Percentiles rank a stretch among this genome's conserved stretches.
phyloP scores from a whole-genome alignment of 1,140 invertebrate species.

The Anagrus nilaparvatae region DNA sequence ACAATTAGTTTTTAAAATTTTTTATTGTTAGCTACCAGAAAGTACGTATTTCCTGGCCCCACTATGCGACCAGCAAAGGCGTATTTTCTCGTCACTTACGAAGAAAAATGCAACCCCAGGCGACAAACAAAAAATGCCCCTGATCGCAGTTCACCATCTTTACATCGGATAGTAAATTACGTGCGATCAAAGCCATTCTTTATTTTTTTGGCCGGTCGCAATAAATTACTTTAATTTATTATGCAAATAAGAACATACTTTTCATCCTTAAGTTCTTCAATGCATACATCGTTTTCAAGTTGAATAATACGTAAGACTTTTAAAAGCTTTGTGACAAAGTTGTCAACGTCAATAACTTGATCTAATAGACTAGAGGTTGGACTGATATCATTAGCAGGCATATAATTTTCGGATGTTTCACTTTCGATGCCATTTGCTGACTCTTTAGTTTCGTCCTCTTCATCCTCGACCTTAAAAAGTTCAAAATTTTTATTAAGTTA shows the following conservation, averaged over 20 bases:
- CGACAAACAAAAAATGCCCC: no score
- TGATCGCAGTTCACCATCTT: no score
- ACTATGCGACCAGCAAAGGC: no score
- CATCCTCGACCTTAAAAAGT: constrained; percentile 32
- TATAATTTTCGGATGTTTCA: constrained; percentile 28
- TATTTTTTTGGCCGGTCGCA: no score
- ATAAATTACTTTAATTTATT: no score
- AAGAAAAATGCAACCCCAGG: no score
- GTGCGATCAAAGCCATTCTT: no score
- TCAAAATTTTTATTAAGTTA: background rate
- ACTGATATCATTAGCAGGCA: constrained; percentile 32
- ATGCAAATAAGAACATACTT: constrained; percentile 27
- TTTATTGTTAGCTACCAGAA: no score
- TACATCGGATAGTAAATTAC: no score
- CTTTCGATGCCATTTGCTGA: constrained; percentile 35
- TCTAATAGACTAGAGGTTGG: constrained; percentile 48
- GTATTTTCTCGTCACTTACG: no score
- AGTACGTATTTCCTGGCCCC: no score
- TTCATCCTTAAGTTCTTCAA: constrained; percentile 50
- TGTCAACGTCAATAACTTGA: constrained; percentile 66
- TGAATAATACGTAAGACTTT: constrained; percentile 64
- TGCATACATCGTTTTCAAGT: constrained; percentile 54
- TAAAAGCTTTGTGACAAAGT: constrained; percentile 60
- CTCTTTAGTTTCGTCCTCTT: constrained; percentile 37
- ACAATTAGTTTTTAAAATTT: no score